Evolutionary conservation across 1,140 invertebrate genomes (phyloP).

Genomic region (Drosophila lacteicornis): DNA sequence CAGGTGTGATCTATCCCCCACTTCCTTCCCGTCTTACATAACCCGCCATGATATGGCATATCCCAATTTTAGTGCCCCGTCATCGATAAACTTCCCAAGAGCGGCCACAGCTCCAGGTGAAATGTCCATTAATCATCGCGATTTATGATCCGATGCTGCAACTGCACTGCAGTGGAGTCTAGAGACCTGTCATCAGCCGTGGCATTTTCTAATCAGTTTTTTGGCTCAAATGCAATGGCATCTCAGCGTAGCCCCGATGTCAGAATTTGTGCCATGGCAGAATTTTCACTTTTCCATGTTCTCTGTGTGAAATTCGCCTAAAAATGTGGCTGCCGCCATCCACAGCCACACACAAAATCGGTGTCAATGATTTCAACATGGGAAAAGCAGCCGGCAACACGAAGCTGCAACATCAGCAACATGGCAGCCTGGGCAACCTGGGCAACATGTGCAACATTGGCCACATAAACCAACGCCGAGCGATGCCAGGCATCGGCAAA

Average conservation of each 20-base stretch:
- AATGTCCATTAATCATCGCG: constrained; percentile 58
- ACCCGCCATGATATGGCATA: constrained; percentile 22
- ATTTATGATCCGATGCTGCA: constrained; percentile 58
- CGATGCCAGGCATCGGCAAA: constrained; percentile 43
- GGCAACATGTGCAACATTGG: constrained; percentile 27
- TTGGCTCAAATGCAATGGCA: constrained; percentile 43
- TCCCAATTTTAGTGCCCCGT: constrained; percentile 25
- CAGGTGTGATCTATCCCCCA: constrained; percentile 1
- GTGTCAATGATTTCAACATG: constrained; percentile 80
- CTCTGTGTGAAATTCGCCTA: constrained; percentile 74
- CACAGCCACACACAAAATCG: constrained; percentile 56
- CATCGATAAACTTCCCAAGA: constrained; percentile 38
- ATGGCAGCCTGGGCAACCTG: constrained; percentile 10
- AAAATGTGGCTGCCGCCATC: constrained; percentile 47
- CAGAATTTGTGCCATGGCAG: constrained; percentile 61
- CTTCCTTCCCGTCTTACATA: constrained; percentile 42
- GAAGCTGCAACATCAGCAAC: constrained; percentile 27
- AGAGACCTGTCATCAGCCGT: constrained; percentile 38
- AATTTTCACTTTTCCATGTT: constrained; percentile 75
- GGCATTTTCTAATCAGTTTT: constrained; percentile 61
- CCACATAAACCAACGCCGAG: constrained; percentile 15
- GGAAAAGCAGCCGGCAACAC: constrained; percentile 57
- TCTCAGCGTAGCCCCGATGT: constrained; percentile 42
- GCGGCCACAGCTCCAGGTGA: not conserved
- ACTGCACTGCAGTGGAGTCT: constrained; percentile 11